Percentiles rank a stretch among this genome's conserved stretches.
These are phyloP conservation scores for Liopterus haemorrhoidalis DNA, from an alignment of 2,888 invertebrate genomes.

Conservation along the genomic window DNA sequence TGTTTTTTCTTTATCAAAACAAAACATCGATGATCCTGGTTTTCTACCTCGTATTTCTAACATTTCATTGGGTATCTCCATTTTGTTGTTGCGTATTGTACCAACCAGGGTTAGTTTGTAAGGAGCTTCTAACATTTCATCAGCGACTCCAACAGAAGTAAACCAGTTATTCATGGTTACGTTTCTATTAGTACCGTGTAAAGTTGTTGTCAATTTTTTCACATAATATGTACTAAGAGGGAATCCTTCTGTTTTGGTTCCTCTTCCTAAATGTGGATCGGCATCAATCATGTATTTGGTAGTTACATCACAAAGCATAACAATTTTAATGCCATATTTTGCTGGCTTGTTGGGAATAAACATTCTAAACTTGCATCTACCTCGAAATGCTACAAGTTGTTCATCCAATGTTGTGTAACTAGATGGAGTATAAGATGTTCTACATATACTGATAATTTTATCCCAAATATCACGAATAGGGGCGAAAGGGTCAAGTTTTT, in stretches of 20 bases:
- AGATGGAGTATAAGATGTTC: slow-evolving; percentile 28
- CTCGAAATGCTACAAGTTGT: slow-evolving; percentile 34
- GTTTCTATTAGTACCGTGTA: slow-evolving; percentile 33
- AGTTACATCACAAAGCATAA: slow-evolving; percentile 35
- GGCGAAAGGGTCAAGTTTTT: slow-evolving; percentile 27
- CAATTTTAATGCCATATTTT: slow-evolving; percentile 38
- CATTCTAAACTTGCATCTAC: slow-evolving; percentile 34
- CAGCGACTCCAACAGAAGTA: slow-evolving; percentile 36
- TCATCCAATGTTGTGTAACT: slow-evolving; percentile 34
- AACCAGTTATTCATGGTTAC: slow-evolving; percentile 39
- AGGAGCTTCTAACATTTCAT: slow-evolving; percentile 33
- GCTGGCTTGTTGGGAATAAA: slow-evolving; percentile 37
- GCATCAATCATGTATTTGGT: slow-evolving; percentile 36
- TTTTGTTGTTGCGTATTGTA: slow-evolving; percentile 37
- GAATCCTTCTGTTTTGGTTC: too few species aligned
- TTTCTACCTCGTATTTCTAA: slow-evolving; percentile 5
- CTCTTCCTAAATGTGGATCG: slow-evolving; percentile 35
- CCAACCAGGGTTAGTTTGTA: slow-evolving; percentile 38
- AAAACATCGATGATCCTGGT: slow-evolving; percentile 14
- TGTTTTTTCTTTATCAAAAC: slow-evolving; percentile 19
- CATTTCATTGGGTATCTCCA: slow-evolving; percentile 37
- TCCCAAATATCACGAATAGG: slow-evolving; percentile 29
- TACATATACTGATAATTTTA: slow-evolving; percentile 27
- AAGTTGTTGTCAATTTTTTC: slow-evolving; percentile 30
- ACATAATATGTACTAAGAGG: slow-evolving; percentile 33